Evolutionary conservation across 2,797 vertebrate species (phyloP).

Genomic region (Chrosomus eos): DNA sequence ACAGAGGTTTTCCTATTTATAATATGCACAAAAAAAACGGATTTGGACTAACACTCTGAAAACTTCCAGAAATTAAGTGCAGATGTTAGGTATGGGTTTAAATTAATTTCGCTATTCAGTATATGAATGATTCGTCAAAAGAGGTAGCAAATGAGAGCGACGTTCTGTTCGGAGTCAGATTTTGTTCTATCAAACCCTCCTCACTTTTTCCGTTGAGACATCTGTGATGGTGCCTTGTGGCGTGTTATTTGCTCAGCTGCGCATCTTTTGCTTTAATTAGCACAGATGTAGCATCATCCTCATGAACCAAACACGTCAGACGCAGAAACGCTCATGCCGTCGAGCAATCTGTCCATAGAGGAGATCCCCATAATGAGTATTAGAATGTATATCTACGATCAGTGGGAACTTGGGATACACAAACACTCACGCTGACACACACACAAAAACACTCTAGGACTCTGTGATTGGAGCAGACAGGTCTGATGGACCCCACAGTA

Average conservation of each 20-base stretch:
- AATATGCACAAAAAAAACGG: too few relatives aligned
- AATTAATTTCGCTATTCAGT: neutral
- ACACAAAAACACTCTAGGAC: slow-evolving; percentile 38
- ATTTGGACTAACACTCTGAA: neutral
- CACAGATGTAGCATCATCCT: slow-evolving; percentile 25
- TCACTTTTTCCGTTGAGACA: neutral
- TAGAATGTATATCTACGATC: slow-evolving; percentile 34
- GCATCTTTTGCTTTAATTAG: slow-evolving; percentile 14
- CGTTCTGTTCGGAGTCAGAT: neutral
- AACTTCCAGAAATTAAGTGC: neutral
- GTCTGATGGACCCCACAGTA: neutral
- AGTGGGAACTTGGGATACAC: slow-evolving; percentile 62
- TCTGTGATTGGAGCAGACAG: slow-evolving; percentile 32
- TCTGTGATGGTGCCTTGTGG: slow-evolving; percentile 30
- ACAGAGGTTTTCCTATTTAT: too few relatives aligned
- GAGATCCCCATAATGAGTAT: neutral
- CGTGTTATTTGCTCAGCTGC: slow-evolving; percentile 15
- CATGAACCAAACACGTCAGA: neutral
- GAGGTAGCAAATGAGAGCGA: neutral
- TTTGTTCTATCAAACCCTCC: neutral
- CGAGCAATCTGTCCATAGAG: neutral
- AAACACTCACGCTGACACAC: slow-evolving; percentile 51
- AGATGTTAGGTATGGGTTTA: neutral
- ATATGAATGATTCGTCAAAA: neutral
- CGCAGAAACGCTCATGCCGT: neutral